Conservation (phyloP, 2,888 invertebrate genomes). For the Drosophila prolongata region DNA sequence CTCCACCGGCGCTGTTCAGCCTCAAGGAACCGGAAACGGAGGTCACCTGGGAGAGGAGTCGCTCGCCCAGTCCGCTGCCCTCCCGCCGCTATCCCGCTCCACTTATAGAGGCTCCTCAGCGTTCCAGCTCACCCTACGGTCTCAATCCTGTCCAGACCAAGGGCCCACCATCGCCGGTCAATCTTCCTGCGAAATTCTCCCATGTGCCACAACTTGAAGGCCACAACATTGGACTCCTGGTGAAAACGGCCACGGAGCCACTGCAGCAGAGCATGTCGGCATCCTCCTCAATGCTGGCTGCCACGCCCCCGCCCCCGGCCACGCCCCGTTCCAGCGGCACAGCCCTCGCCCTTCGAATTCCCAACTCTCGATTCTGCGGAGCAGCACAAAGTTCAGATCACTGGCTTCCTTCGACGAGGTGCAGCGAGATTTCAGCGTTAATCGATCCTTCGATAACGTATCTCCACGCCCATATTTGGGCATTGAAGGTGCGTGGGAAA, state of each 20-base stretch:
- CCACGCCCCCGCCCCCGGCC: slow-evolving; percentile 60
- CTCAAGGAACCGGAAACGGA: slow-evolving; percentile 30
- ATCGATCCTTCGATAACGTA: slow-evolving; percentile 82
- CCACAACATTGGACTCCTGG: slow-evolving; percentile 79
- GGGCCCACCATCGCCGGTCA: slow-evolving; percentile 28
- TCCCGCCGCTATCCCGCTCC: slow-evolving; percentile 73
- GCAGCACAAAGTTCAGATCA: slow-evolving; percentile 46
- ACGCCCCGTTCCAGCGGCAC: slow-evolving; percentile 71
- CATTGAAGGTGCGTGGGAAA: slow-evolving; percentile 77
- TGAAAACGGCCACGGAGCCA: slow-evolving; percentile 65
- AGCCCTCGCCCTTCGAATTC: slow-evolving; percentile 78
- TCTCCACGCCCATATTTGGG: slow-evolving; percentile 82
- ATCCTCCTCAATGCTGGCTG: slow-evolving; percentile 64
- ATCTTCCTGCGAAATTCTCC: slow-evolving; percentile 45
- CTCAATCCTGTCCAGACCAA: slow-evolving; percentile 64
- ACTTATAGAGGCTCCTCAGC: slow-evolving; percentile 68
- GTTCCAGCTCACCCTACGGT: slow-evolving; percentile 77
- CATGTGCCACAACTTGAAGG: slow-evolving; percentile 80
- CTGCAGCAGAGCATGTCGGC: slow-evolving; percentile 56
- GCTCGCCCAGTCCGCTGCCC: slow-evolving; percentile 59
- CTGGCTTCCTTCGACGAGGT: slow-evolving; percentile 56
- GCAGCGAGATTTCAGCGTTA: slow-evolving; percentile 56
- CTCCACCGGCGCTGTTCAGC: not conserved
- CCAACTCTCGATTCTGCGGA: slow-evolving; percentile 30
- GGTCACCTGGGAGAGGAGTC: slow-evolving; percentile 49